Base-by-base conservation (phyloP, 2,797 vertebrate species). In the Epinephelus awoara region DNA sequence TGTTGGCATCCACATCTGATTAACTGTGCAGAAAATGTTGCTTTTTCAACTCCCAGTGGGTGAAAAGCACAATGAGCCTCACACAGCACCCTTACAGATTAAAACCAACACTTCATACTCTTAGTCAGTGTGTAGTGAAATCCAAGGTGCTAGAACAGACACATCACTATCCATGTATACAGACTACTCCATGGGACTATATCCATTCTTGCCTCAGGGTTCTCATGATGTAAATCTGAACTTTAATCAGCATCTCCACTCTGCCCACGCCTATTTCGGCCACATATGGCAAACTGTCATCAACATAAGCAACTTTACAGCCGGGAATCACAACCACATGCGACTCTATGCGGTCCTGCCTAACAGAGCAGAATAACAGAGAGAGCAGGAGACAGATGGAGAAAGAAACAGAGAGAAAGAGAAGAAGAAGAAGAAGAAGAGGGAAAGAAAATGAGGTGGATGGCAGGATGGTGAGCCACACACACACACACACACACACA, bases 281-380 rank as follows among this genome's bases (percentile, higher is more conserved):
- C 88, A 79, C 80, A 89, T 89, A 88, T 88, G 87, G 82, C 66
- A 46, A 65, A 64, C 49, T 74, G 59, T 69, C 71, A 58, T 82
- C 44, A 54, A 71, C 69, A 54, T 9, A n/a, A 42, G 72, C 72
- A 74, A 49, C 70, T 85, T 79, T 71, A 64, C 82, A 82, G 74
- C 64, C 66, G 61, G 75, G 68, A 84, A 68, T 63, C 67, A 40
- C 49, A 67, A 51, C 67, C 89, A 86, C 83, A 72, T 77, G 83
- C 11, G 81, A 64, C 63, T 79, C 55, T 62, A 29, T 49, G 80
- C 47, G 34, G 77, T 73, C n/a, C 76, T 83, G 87, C 67, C 54
- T 29, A 88, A 29, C 82, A 67, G 85, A 88, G 87, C 88, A 74
- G 77, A 89, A 88, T 42, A 49, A 80, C 54, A 44, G 64, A 44